Evolutionary conservation across 1,140 invertebrate species (phyloP).

Genomic region (Tetragnatha versicolor): DNA sequence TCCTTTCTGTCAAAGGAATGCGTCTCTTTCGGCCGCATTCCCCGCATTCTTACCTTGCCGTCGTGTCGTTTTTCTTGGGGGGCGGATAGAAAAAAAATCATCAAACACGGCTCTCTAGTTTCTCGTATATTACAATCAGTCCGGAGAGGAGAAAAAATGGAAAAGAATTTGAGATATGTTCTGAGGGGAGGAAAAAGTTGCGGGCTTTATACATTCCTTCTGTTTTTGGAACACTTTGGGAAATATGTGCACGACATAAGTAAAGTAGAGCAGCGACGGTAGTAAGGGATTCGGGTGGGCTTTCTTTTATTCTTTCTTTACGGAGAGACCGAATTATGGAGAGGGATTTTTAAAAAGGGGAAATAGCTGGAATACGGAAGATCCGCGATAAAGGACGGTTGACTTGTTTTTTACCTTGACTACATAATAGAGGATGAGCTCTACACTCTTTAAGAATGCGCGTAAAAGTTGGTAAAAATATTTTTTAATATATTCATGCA

Average conservation of each 20-base stretch:
- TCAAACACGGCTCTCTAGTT: conserved; percentile 29
- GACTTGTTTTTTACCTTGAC: too few species aligned
- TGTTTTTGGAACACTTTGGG: conserved; percentile 19
- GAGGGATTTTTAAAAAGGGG: too few species aligned
- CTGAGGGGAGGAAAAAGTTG: conserved; percentile 24
- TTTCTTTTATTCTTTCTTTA: too few species aligned
- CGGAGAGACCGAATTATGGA: too few species aligned
- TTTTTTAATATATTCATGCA: too few species aligned
- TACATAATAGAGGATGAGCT: too few species aligned
- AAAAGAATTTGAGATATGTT: conserved; percentile 42
- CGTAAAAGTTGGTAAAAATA: too few species aligned
- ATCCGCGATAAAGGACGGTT: too few species aligned
- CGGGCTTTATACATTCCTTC: conserved; percentile 4
- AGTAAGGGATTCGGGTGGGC: too few species aligned
- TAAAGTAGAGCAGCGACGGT: not conserved
- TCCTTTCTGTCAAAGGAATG: conserved; percentile 39
- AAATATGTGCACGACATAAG: conserved; percentile 21
- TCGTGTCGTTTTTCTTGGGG: conserved; percentile 38
- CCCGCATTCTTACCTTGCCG: conserved; percentile 27
- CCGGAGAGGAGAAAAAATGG: not conserved
- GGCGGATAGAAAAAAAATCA: conserved; percentile 17
- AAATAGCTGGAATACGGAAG: too few species aligned
- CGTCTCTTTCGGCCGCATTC: conserved; percentile 52
- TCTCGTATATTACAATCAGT: conserved; percentile 54
- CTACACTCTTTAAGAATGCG: too few species aligned